Evolutionary conservation across 2,888 invertebrate species (phyloP), one percentile per base, ranked within the genome.

Genomic region (Orgyia antiqua): DNA sequence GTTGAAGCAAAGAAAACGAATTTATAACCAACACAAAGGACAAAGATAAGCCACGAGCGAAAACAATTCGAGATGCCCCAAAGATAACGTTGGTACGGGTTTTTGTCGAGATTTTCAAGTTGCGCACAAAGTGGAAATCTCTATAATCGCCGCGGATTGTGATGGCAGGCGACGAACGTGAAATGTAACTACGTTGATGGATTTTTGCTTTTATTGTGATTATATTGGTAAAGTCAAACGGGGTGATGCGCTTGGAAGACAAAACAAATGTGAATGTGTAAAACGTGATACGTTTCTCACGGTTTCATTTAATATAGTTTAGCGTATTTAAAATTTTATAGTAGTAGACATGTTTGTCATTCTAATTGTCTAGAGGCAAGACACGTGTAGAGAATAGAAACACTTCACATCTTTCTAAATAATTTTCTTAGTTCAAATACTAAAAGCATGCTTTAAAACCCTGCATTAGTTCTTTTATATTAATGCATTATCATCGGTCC

Each of bases 51-150:
- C 64, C 41, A 43, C 35, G 38, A 51, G 51, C 50, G 54, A 59
- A 67, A 64, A 69, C 63, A 65, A 60, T 64, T 58, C 57, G 51
- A 53, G 62, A 65, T 61, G 51, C 52, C 39, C 44, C 26, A 24
- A 33, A 55, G 63, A 64, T 62, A 60, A 51, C 48, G 32, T 36
- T 24, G 43, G 39, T 27, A 42, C 45, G 45, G 43, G 52, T 51
- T 59, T 61, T 56, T 59, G 53, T 51, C 29, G 50, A 49, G 60
- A 54, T 50, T 58, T 55, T 38, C 41, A 42, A 23, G 43, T 38
- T 33, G 37, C 42, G 44, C 36, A 47, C 37, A 49, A 54, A 56
- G 46, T 55, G 49, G 48, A 45, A 52, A 44, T 51, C 45, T 45
- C 49, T 52, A 50, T 61, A 63, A 62, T 63, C 61, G 51, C 48